These are phyloP conservation scores for Xiphophorus maculatus DNA, from an alignment of 2,113 vertebrate species.

Conservation along the genomic window DNA sequence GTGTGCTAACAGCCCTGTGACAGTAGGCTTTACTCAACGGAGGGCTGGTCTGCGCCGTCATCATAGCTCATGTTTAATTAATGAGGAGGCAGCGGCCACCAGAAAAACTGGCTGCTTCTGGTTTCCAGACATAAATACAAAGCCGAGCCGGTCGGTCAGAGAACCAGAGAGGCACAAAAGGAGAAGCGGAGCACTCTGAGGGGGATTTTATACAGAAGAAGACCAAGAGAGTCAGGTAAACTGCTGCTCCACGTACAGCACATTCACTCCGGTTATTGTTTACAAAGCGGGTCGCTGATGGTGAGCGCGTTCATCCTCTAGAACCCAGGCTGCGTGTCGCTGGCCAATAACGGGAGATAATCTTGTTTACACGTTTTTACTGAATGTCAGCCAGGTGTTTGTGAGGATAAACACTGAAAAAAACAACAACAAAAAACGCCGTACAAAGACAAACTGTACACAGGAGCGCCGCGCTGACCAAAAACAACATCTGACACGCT, in stretches of 20 bases:
- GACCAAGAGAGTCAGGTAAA: constrained; percentile 80
- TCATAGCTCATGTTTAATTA: constrained; percentile 70
- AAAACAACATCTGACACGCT: not conserved
- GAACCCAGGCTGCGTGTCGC: constrained; percentile 1
- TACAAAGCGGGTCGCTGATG: constrained; percentile 8
- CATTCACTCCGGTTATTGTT: not conserved
- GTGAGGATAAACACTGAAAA: not conserved
- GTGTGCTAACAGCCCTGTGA: not conserved
- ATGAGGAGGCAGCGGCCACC: constrained; percentile 71
- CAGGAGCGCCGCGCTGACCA: not conserved
- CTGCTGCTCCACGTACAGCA: not conserved
- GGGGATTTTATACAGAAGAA: constrained; percentile 65
- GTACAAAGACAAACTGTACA: not conserved
- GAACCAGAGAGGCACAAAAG: constrained; percentile 67
- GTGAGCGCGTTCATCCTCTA: constrained; percentile 2
- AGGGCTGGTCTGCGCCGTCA: constrained; percentile 54
- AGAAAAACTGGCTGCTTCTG: constrained; percentile 84
- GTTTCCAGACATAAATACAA: constrained; percentile 83
- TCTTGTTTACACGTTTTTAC: not conserved
- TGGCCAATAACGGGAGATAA: constrained; percentile 6
- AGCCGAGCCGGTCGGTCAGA: constrained; percentile 68
- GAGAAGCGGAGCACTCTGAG: constrained; percentile 41
- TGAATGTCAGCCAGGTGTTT: constrained; percentile 26
- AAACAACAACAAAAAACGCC: no score
- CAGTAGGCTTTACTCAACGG: constrained; percentile 18